These are phyloP conservation scores for Glandiceps talaboti DNA, from an alignment of 53 echinoderm and acorn worm genomes.

Conservation along the genomic window DNA sequence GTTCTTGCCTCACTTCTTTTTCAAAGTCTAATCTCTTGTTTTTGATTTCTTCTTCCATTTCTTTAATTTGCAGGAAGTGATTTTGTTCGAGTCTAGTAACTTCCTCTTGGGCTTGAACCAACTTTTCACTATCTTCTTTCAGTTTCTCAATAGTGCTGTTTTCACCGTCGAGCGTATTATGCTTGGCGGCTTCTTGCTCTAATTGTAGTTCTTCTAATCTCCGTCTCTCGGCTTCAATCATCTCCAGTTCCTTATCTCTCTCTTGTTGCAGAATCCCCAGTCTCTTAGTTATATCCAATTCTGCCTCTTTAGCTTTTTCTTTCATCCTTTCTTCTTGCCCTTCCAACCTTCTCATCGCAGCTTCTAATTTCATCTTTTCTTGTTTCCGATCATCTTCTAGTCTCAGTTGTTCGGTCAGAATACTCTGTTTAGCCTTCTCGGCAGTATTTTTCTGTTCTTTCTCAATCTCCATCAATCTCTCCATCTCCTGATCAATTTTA, in stretches of 20 bases:
- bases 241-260: slow-evolving; percentile 60
- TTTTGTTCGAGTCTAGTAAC: slow-evolving; percentile 63
- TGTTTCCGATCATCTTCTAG: slow-evolving; percentile 36
- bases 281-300: slow-evolving; percentile 49
- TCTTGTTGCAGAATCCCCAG: slow-evolving; percentile 52
- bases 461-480: neutral
- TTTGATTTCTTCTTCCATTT: slow-evolving; percentile 55
- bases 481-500: slow-evolving; percentile 1
- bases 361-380: slow-evolving; percentile 16
- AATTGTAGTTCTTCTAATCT: slow-evolving; percentile 45
- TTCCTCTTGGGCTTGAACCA: slow-evolving; percentile 61
- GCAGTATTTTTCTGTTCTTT: neutral
- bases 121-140: slow-evolving; percentile 43
- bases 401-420: slow-evolving; percentile 34
- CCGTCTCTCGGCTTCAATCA: slow-evolving; percentile 55
- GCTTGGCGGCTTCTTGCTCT: slow-evolving; percentile 57
- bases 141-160: neutral
- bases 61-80: slow-evolving; percentile 49
- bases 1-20: slow-evolving; percentile 17
- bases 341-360: slow-evolving; percentile 23
- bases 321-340: slow-evolving; percentile 22
- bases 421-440: neutral
- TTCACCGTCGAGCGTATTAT: slow-evolving; percentile 13
- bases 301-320: slow-evolving; percentile 25
- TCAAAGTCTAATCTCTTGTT: slow-evolving; percentile 44